These are phyloP conservation scores for Drosophila emarginata DNA, from an alignment of 2,888 invertebrate species.

Conservation along the genomic window DNA sequence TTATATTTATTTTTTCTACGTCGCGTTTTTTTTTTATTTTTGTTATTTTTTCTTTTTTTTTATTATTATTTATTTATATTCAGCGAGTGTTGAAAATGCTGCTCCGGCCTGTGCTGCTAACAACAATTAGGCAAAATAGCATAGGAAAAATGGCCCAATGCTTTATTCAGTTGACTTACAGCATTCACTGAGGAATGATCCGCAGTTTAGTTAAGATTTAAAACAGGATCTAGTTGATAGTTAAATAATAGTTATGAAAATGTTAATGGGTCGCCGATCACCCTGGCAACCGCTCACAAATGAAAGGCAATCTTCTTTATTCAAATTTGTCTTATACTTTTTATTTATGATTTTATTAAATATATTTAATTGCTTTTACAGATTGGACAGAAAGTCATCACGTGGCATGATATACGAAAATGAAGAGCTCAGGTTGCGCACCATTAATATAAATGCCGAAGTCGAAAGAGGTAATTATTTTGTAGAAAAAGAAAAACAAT, in stretches of 20 bases:
- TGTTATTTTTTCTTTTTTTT: slow-evolving; percentile 52
- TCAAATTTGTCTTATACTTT: slow-evolving; percentile 6
- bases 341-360: not conserved
- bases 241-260: slow-evolving; percentile 26
- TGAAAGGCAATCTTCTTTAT: slow-evolving; percentile 32
- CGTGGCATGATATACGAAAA: slow-evolving; percentile 97
- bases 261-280: slow-evolving; percentile 62
- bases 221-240: slow-evolving; percentile 4
- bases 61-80: slow-evolving; percentile 71
- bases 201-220: slow-evolving; percentile 16
- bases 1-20: slow-evolving; percentile 65
- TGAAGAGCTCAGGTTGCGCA: slow-evolving; percentile 93
- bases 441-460: slow-evolving; percentile 96
- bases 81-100: slow-evolving; percentile 66
- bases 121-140: slow-evolving; percentile 57
- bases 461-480: slow-evolving; percentile 90
- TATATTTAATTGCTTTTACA: slow-evolving; percentile 74
- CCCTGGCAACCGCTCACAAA: slow-evolving; percentile 68
- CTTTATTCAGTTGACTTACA: slow-evolving; percentile 75
- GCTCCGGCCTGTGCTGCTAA: slow-evolving; percentile 36
- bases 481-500: not conserved
- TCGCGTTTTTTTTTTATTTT: slow-evolving; percentile 47
- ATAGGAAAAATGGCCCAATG: slow-evolving; percentile 31
- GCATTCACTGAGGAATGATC: slow-evolving; percentile 60
- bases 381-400: slow-evolving; percentile 94